A percentile compares a stretch with the other conserved stretches of the same genome.
Conservation (phyloP, 2,797 vertebrate genomes). For the Chrosomus eos region DNA sequence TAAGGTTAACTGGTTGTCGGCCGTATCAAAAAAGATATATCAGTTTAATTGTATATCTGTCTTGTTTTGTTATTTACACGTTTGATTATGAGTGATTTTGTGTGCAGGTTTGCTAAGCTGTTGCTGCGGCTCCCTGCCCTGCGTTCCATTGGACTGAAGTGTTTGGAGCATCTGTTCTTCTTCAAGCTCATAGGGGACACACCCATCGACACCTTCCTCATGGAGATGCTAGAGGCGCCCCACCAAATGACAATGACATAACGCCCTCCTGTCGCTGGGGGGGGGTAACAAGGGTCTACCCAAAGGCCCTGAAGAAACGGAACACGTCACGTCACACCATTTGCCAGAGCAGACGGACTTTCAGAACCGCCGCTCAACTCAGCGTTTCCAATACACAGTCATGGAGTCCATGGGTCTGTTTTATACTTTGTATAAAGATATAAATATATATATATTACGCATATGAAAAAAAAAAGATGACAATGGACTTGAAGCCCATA, state of each 20-base stretch:
- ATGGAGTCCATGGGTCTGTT: conserved; percentile 71
- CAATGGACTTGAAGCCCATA: conserved; percentile 63
- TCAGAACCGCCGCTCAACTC: conserved; percentile 55
- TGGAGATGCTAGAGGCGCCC: conserved; percentile 99
- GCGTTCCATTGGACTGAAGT: conserved; percentile 97
- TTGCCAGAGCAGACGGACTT: conserved; percentile 57
- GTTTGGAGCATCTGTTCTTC: conserved; percentile 98
- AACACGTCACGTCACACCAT: conserved; percentile 57
- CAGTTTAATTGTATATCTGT: conserved; percentile 6
- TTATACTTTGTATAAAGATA: conserved; percentile 84
- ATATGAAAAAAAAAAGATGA: conserved; percentile 58
- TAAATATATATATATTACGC: conserved; percentile 75
- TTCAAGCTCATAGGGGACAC: conserved; percentile 99
- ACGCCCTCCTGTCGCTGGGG: conserved; percentile 30
- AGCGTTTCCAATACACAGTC: conserved; percentile 60
- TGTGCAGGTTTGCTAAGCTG: conserved; percentile 92
- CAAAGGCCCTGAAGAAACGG: conserved; percentile 56
- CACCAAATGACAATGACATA: conserved; percentile 92
- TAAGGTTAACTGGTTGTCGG: neutral
- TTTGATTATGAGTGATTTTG: neutral
- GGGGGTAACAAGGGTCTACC: conserved; percentile 40
- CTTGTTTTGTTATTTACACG: neutral
- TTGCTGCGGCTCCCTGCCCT: conserved; percentile 94
- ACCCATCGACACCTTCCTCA: conserved; percentile 98
- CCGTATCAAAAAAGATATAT: neutral